phyloP scores from a whole-genome alignment of 2,113 vertebrate species.

The Phrynocephalus versicolor region DNA sequence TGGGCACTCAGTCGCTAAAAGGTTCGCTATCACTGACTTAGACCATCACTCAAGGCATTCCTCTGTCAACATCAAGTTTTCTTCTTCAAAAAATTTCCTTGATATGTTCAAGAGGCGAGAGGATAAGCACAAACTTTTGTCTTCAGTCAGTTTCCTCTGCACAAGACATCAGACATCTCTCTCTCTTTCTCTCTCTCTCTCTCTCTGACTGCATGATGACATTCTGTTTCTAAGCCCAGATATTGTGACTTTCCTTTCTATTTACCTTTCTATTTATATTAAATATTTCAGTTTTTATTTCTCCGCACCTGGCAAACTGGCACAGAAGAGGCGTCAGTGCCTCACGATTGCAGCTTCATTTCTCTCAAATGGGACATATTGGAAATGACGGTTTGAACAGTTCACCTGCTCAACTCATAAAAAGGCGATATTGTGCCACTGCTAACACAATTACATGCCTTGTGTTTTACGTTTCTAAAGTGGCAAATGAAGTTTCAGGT shows the following conservation, averaged over 20 bases:
- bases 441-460: neutral
- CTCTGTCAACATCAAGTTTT: too few species aligned
- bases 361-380: neutral
- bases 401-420: neutral
- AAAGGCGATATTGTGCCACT: neutral
- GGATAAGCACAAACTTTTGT: too few species aligned
- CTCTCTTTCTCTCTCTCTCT: neutral
- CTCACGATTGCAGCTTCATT: neutral
- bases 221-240: neutral
- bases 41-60: too few species aligned
- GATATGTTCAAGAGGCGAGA: too few species aligned
- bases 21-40: too few species aligned
- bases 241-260: neutral
- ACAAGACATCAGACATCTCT: neutral
- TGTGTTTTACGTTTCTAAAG: neutral
- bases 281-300: neutral
- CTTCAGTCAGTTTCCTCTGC: too few species aligned
- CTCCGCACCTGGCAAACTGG: neutral
- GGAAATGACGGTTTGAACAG: neutral
- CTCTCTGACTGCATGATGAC: neutral
- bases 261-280: neutral
- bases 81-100: too few species aligned
- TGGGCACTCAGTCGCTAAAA: too few species aligned
- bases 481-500: neutral
- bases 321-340: neutral